Percentiles rank a stretch among this genome's conserved stretches.
Evolutionary conservation across 2,888 invertebrate genomes (phyloP).

Genomic region (Orchesellides sinensis): DNA sequence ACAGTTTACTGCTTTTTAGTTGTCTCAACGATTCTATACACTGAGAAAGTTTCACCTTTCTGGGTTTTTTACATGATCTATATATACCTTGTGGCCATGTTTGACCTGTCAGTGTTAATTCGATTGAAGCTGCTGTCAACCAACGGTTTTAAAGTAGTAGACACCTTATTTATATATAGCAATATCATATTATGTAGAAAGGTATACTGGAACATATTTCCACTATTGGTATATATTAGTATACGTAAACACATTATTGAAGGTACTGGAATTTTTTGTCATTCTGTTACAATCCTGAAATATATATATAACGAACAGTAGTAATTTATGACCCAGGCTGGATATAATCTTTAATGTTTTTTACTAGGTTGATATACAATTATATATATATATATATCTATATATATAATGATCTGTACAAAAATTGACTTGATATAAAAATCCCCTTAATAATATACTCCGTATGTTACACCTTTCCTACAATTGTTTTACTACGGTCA

Average conservation of each 20-base stretch:
- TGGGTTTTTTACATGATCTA: too few species aligned
- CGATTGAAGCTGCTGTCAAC: too few species aligned
- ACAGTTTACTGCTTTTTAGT: too few species aligned
- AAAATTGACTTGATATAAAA: constrained; percentile 56
- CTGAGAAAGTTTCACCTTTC: too few species aligned
- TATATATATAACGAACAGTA: constrained; percentile 1
- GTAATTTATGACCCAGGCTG: constrained; percentile 18
- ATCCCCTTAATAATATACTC: neutral
- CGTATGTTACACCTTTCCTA: neutral
- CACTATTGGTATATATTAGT: neutral
- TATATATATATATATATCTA: too few species aligned
- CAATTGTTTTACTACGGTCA: neutral
- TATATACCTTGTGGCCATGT: too few species aligned
- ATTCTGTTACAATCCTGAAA: constrained; percentile 17
- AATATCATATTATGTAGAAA: too few species aligned
- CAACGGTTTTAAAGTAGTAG: too few species aligned
- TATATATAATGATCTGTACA: constrained; percentile 36
- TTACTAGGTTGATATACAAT: neutral
- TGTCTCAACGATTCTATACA: too few species aligned
- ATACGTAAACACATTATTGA: constrained; percentile 40
- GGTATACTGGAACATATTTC: too few species aligned
- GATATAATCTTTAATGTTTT: neutral
- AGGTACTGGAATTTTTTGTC: constrained; percentile 53
- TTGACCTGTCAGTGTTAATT: too few species aligned
- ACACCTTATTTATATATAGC: too few species aligned